A percentile compares a stretch with the other conserved stretches of the same genome.
Evolutionary conservation across 2,113 vertebrate genomes (phyloP).

Genomic region (Vulpes lagopus): DNA sequence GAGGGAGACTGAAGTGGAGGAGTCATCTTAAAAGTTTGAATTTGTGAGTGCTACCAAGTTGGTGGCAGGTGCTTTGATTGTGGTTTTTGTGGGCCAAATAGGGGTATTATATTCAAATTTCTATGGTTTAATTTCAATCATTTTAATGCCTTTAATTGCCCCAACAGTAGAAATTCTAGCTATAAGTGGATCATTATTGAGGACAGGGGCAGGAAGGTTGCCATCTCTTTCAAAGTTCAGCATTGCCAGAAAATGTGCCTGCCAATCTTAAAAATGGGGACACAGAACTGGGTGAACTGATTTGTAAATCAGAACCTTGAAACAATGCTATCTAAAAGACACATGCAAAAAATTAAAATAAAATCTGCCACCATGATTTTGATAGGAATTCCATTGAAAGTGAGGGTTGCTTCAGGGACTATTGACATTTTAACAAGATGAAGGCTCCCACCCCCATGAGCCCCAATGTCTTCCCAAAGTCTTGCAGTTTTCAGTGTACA

Average conservation of each 20-base stretch:
- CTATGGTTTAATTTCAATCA: not conserved
- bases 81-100: not conserved
- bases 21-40: conserved; percentile 36
- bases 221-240: not conserved
- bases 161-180: not conserved
- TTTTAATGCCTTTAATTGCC: conserved; percentile 39
- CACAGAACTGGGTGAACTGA: not conserved
- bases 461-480: too few relatives aligned
- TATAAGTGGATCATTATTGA: conserved; percentile 23
- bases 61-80: not conserved
- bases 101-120: not conserved
- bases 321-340: not conserved
- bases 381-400: too few relatives aligned
- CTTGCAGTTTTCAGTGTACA: too few relatives aligned
- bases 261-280: not conserved
- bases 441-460: too few relatives aligned
- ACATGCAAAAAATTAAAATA: not conserved
- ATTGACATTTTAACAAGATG: too few relatives aligned
- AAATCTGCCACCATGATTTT: too few relatives aligned
- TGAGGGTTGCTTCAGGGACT: too few relatives aligned
- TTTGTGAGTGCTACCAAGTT: not conserved
- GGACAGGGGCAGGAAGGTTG: not conserved
- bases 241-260: not conserved
- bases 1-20: not conserved
- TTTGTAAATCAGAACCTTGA: conserved; percentile 6